Evolutionary conservation across 2,797 vertebrate species (phyloP).

Genomic region (Sebastes hopkinsi): DNA sequence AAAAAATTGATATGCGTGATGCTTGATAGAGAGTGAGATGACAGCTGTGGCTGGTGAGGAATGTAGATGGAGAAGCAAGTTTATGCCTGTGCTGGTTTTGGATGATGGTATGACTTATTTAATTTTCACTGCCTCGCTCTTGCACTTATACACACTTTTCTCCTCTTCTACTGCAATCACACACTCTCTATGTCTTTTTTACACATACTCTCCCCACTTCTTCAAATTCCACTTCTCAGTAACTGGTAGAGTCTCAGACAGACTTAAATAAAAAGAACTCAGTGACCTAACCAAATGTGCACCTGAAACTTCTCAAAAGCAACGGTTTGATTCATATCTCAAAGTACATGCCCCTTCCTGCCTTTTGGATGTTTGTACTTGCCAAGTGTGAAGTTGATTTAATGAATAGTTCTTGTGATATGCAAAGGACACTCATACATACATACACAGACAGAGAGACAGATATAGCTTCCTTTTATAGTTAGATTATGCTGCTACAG

Average conservation of each 20-base stretch:
- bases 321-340: not conserved
- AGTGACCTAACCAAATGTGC: not conserved
- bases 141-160: not conserved
- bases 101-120: slow-evolving; percentile 35
- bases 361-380: not conserved
- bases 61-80: slow-evolving; percentile 57
- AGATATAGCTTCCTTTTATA: no score
- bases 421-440: no score
- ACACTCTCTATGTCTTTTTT: not conserved
- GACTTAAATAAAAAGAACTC: slow-evolving; percentile 22
- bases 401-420: no score
- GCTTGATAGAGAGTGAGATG: not conserved
- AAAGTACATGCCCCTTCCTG: not conserved
- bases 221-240: slow-evolving; percentile 28
- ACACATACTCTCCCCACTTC: not conserved
- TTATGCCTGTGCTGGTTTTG: slow-evolving; percentile 56
- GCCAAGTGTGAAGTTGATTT: no score
- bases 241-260: slow-evolving; percentile 36
- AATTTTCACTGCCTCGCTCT: not conserved
- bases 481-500: no score
- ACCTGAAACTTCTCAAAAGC: not conserved
- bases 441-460: no score
- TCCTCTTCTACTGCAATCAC: not conserved
- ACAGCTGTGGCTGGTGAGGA: slow-evolving; percentile 39
- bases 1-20: not conserved